Conservation (phyloP, 2,888 invertebrate genomes). For the Lycia hirtaria region DNA sequence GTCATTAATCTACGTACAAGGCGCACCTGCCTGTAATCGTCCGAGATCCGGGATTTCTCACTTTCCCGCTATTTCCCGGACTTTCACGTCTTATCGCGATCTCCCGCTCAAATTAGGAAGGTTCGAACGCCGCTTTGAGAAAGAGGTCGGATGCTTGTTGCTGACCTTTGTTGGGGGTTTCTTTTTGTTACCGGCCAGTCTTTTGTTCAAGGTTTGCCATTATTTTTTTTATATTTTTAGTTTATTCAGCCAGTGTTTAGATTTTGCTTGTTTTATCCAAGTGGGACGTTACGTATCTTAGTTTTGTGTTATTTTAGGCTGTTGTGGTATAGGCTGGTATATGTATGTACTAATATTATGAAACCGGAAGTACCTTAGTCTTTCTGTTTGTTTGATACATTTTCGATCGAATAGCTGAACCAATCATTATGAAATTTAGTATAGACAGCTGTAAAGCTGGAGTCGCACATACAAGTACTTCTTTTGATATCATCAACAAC, state of each 20-base stretch:
- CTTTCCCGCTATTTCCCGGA: constrained; percentile 31
- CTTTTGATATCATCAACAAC: too few species aligned
- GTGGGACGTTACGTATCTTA: too few species aligned
- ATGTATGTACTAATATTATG: too few species aligned
- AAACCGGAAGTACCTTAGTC: too few species aligned
- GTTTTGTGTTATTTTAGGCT: too few species aligned
- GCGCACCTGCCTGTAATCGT: constrained; percentile 58
- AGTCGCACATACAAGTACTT: too few species aligned
- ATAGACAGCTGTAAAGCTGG: too few species aligned
- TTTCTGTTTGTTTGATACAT: too few species aligned
- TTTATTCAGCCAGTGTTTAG: background rate
- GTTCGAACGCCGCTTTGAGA: constrained; percentile 19
- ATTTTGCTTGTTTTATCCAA: too few species aligned
- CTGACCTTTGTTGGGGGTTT: constrained; percentile 13
- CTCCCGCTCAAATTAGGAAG: constrained; percentile 42
- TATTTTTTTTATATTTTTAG: background rate
- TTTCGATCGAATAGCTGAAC: too few species aligned
- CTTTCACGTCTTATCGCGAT: constrained; percentile 41
- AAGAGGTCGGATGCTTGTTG: constrained; percentile 14
- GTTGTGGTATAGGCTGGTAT: too few species aligned
- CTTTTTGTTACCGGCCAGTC: constrained; percentile 10
- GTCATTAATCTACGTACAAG: constrained; percentile 52
- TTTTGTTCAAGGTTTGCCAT: background rate
- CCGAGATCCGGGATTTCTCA: constrained; percentile 39
- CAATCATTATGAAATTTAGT: too few species aligned